Base-by-base conservation (phyloP, 2,888 invertebrate species). In the Cancer borealis region DNA sequence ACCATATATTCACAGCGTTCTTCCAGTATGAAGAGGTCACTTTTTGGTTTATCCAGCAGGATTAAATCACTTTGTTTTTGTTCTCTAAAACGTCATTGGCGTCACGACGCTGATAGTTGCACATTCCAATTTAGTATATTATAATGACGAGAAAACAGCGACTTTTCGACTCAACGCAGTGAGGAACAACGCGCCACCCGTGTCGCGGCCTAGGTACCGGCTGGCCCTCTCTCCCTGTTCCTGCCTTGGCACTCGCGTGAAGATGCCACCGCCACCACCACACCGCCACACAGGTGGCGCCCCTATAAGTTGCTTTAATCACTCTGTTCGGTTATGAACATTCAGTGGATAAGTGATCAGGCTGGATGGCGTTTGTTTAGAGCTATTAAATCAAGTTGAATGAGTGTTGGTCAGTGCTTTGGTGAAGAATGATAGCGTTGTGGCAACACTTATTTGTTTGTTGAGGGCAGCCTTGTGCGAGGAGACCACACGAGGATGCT, bases 381-480 rank as follows among this genome's bases (percentile, higher is more conserved):
- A 39, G 12, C 30, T 39, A 39, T 3, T 30, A 14, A 84, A 84
- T 2, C 10, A 39, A 84, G 17, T 39, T 39, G 21, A 39, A 39
- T 84, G 12, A 14, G 12, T 84, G 84, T 39, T 39, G 17, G 14
- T 39, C 39, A 84, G 14, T 39, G n/a, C 39, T 84, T 39, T 39
- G 84, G 84, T 84, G 3, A 39, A 84, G 84, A 84, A 30, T 14
- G 87, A 87, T 30, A 17, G 30, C n/a, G 12, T 88, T 88, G 66
- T 92, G 88, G 92, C 92, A 92, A 88, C 92, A 88, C 88, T 26
- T 92, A 88, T 92, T 88, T 92, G 92, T 92, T 88, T 92, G 92
- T 92, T 26, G 84, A 30, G 21, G 26, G n/a, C 49, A 79, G 45
- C 92, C 92, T 92, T 84, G 39, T 39, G 46, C 10, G 79, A 84